Evolutionary conservation across 1,140 invertebrate species (phyloP).

Genomic region (Saccostrea glomerata): DNA sequence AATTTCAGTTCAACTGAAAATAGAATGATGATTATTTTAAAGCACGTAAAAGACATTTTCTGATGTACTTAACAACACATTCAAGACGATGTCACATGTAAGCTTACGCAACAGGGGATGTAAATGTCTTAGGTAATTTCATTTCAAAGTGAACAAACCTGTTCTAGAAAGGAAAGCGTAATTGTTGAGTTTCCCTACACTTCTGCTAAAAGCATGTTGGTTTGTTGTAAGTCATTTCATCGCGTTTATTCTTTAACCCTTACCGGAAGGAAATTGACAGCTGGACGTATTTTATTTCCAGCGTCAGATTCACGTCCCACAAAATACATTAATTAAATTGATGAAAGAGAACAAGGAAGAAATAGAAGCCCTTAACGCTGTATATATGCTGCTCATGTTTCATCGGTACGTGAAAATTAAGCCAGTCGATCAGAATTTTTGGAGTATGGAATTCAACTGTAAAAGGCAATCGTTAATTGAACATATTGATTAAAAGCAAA

Average conservation of each 20-base stretch:
- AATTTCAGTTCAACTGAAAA: neutral
- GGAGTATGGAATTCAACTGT: neutral
- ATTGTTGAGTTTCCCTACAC: too few relatives aligned
- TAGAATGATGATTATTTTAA: neutral
- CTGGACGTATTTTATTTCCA: neutral
- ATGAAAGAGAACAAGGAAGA: neutral
- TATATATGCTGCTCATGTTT: neutral
- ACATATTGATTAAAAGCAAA: slow-evolving; percentile 10
- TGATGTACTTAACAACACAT: neutral
- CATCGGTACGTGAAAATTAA: neutral
- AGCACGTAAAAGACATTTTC: neutral
- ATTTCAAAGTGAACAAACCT: too few relatives aligned
- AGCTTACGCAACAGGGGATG: too few relatives aligned
- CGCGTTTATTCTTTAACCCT: neutral
- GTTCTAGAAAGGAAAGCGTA: too few relatives aligned
- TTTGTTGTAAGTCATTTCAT: neutral
- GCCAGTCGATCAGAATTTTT: neutral
- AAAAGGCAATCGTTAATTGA: neutral
- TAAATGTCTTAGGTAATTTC: too few relatives aligned
- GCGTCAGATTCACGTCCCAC: neutral
- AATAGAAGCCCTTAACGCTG: neutral
- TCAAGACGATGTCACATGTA: too few relatives aligned
- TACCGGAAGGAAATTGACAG: neutral
- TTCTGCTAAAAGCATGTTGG: too few relatives aligned
- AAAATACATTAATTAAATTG: slow-evolving; percentile 1